Evolutionary conservation across 2,113 vertebrate species (phyloP).

Genomic region (Hyperoodon ampullatus): DNA sequence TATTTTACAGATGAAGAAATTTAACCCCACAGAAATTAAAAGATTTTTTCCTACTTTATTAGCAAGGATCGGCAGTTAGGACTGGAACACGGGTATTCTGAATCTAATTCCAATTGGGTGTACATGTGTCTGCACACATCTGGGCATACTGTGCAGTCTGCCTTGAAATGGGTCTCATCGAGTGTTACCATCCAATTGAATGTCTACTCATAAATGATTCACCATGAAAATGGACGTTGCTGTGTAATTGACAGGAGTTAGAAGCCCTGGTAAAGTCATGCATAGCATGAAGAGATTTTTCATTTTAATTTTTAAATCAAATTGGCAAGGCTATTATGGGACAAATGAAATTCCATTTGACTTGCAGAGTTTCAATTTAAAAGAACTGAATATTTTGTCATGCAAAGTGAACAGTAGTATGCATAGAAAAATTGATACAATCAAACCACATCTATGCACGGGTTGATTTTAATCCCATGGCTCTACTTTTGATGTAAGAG

Average conservation of each 20-base stretch:
- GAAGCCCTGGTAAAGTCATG: background rate
- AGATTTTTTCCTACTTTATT: background rate
- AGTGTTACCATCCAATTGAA: background rate
- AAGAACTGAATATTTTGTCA: background rate
- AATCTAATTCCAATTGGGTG: background rate
- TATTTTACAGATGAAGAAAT: background rate
- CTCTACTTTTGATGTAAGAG: background rate
- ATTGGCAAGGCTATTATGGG: background rate
- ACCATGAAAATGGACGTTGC: background rate
- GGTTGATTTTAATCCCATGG: background rate
- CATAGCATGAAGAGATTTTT: background rate
- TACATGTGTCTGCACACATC: background rate
- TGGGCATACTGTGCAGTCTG: background rate
- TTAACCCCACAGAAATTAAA: background rate
- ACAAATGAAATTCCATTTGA: background rate
- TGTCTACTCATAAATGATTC: background rate
- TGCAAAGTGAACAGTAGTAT: background rate
- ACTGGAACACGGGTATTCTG: background rate
- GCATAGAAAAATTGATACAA: background rate
- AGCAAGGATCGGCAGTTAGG: background rate
- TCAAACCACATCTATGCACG: background rate
- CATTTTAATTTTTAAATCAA: slow-evolving; percentile 40
- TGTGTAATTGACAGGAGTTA: background rate
- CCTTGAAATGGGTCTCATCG: background rate
- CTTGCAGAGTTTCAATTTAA: background rate